Percentiles rank a stretch among this genome's conserved stretches.
These are phyloP conservation scores for Andrena fulva DNA, from an alignment of 2,888 invertebrate genomes.

Conservation along the genomic window DNA sequence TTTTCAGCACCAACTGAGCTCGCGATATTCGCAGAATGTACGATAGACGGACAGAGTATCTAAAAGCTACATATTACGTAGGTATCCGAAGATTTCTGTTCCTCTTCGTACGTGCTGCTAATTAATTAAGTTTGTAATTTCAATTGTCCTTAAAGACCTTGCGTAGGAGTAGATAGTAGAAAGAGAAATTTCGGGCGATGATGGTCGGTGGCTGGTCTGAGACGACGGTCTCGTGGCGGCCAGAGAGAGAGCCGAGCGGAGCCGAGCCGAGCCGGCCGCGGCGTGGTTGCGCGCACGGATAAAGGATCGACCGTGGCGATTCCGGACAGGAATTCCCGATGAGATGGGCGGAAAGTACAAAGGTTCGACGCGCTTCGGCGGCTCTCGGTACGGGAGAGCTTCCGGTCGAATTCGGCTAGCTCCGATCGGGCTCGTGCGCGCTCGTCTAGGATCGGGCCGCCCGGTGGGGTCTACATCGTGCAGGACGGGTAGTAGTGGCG, in stretches of 20 bases:
- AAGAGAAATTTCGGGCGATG: too few relatives aligned
- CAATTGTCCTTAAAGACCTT: too few relatives aligned
- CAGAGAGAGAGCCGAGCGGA: slow-evolving; percentile 16
- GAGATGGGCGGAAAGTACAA: slow-evolving; percentile 78
- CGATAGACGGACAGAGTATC: too few relatives aligned
- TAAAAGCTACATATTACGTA: too few relatives aligned
- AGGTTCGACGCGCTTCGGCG: slow-evolving; percentile 74
- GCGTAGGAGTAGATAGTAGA: too few relatives aligned
- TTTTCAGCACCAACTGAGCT: too few relatives aligned
- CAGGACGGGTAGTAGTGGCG: slow-evolving; percentile 74
- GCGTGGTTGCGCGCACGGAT: slow-evolving; percentile 48
- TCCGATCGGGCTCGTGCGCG: slow-evolving; percentile 74
- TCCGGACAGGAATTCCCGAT: slow-evolving; percentile 75
- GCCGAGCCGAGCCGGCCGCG: slow-evolving; percentile 10
- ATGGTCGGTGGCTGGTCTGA: neutral
- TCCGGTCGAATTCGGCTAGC: slow-evolving; percentile 77
- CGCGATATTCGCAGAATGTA: too few relatives aligned
- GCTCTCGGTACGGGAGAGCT: slow-evolving; percentile 71
- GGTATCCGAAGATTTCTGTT: too few relatives aligned
- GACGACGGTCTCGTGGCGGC: neutral
- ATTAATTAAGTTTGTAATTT: too few relatives aligned
- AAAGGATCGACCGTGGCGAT: slow-evolving; percentile 64
- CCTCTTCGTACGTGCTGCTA: too few relatives aligned
- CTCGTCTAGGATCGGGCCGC: slow-evolving; percentile 73
- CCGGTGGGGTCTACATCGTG: slow-evolving; percentile 66